These are phyloP conservation scores for Ganaspis brasiliensis DNA, from an alignment of 2,888 invertebrate species.

Conservation along the genomic window DNA sequence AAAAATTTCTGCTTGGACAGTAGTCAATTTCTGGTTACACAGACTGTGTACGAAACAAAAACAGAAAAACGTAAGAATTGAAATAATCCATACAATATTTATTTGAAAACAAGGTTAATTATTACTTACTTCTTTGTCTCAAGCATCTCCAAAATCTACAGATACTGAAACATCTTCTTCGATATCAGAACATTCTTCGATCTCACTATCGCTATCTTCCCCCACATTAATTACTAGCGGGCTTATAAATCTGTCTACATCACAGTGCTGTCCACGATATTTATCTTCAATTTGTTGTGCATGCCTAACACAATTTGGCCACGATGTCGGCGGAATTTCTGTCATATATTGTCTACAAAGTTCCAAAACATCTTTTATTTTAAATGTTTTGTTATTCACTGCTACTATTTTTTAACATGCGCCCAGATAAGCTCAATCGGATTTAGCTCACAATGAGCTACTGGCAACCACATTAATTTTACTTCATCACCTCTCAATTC, in stretches of 20 bases:
- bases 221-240: background rate
- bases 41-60: too few relatives aligned
- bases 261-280: background rate
- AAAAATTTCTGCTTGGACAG: too few relatives aligned
- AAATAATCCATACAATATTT: too few relatives aligned
- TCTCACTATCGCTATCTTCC: background rate
- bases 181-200: background rate
- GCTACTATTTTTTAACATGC: background rate
- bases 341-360: background rate
- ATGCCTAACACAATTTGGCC: background rate
- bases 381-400: background rate
- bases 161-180: background rate
- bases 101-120: too few relatives aligned
- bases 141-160: background rate
- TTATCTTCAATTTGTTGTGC: background rate
- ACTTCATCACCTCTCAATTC: background rate
- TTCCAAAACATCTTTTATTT: background rate
- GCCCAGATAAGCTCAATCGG: background rate
- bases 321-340: background rate
- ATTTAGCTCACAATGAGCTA: too few relatives aligned
- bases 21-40: too few relatives aligned
- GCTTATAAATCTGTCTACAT: background rate
- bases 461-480: background rate
- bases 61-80: too few relatives aligned
- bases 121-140: background rate